Evolutionary conservation across 2,113 vertebrate species (phyloP).

Genomic region (Seriola aureovittata): DNA sequence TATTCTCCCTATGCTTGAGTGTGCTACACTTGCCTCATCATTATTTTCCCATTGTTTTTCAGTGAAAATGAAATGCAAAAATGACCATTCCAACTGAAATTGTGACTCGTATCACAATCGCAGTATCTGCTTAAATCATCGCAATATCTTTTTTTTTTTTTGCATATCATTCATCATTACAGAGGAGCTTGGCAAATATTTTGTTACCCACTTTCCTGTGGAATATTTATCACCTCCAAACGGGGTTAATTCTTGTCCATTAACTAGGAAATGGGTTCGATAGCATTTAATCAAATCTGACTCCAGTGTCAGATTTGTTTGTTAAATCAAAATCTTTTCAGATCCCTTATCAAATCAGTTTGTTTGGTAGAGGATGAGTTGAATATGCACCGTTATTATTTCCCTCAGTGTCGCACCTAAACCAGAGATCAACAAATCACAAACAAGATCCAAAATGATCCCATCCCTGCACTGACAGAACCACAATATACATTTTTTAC

Average conservation of each 20-base stretch:
- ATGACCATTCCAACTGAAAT: no score
- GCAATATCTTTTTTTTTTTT: no score
- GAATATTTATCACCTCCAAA: neutral
- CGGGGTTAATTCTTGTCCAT: neutral
- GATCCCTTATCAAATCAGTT: neutral
- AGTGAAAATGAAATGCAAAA: no score
- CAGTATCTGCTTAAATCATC: no score
- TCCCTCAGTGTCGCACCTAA: neutral
- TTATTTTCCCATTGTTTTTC: no score
- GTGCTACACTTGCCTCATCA: neutral
- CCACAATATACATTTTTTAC: slow-evolving; percentile 6
- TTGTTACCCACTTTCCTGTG: neutral
- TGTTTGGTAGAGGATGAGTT: neutral
- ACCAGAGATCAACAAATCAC: neutral
- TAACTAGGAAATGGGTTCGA: neutral
- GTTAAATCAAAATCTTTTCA: neutral
- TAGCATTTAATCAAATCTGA: neutral
- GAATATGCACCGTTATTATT: neutral
- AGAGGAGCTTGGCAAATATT: neutral
- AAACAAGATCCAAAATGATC: neutral
- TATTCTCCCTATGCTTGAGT: neutral
- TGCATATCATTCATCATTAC: neutral
- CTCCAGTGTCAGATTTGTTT: neutral
- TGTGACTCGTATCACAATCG: no score
- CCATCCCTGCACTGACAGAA: neutral